Conservation (phyloP, 1,140 invertebrate genomes). For the Polypedilum vanderplanki region DNA sequence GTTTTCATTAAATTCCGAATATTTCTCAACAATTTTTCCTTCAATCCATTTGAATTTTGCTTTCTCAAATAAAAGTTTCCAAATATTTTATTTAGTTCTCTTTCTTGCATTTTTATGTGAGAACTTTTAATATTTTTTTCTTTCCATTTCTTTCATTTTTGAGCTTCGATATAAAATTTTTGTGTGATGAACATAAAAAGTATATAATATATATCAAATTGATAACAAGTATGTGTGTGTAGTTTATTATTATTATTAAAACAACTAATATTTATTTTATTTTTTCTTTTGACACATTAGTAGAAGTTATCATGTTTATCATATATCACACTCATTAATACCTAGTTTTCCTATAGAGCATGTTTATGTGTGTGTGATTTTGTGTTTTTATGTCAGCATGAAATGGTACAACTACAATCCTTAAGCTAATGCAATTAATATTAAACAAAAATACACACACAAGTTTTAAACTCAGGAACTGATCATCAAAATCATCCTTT, state of each 20-base stretch:
- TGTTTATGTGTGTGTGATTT: background rate
- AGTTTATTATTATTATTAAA: conserved; percentile 20
- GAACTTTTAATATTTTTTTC: background rate
- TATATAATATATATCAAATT: conserved; percentile 20
- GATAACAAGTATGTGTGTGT: conserved; percentile 14
- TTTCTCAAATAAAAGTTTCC: background rate
- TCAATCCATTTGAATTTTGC: background rate
- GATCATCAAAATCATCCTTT: background rate
- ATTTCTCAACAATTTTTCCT: background rate
- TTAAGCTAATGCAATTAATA: too few species aligned
- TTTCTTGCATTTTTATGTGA: background rate
- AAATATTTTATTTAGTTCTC: conserved; percentile 8
- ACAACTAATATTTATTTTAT: conserved; percentile 13
- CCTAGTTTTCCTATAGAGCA: background rate
- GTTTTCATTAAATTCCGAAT: background rate
- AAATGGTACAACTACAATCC: too few species aligned
- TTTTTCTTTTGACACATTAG: background rate
- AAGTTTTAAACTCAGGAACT: background rate
- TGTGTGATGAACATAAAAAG: background rate
- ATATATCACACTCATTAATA: conserved; percentile 19
- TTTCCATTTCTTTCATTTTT: background rate
- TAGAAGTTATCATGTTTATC: conserved; percentile 3
- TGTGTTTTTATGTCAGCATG: too few species aligned
- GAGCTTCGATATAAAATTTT: background rate
- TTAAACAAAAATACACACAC: too few species aligned